Evolutionary conservation across 2,113 vertebrate species (phyloP), one percentile per base, ranked within the genome.

Genomic region (Equus przewalskii): DNA sequence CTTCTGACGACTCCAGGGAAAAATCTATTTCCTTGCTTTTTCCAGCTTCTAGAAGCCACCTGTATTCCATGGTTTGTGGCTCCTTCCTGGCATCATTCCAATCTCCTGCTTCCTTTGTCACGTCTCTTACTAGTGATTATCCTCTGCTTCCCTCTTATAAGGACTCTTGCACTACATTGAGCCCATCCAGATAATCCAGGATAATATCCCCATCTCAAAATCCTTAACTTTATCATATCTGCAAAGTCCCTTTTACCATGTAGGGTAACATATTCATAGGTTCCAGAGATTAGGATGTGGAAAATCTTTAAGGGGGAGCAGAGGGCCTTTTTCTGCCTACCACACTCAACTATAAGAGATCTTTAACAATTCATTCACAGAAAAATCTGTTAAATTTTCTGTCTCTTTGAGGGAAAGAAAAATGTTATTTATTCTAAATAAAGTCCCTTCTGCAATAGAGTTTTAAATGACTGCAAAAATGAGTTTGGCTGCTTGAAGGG

Each of bases 391-490:
- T 78, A 94, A 28, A 97, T 83, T 88, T 97, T 79, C 91, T 96
- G 21, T 96, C 86, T 96, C 78, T 72, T 96, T 96, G 58, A 64
- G 67, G 8, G 26, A 28, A 96, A 98, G 90, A 89, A 82, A 97
- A 97, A 85, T 84, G 28, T 94, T 98, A 92, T 88, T 98, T 98
- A 94, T 93, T 98, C 70, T 95, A 96, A 98, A 98, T 88, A 58
- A 97, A 97, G 54, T 15, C n/a, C 91, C 82, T 93, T 97, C 65
- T 89, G 82, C 75, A 97, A 86, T 65, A 92, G 44, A 96, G 86
- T 97, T 98, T 88, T 73, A 98, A 98, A 97, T 89, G 75, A 93
- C 67, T 94, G n/a, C 76, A 97, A 93, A 98, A 98, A 98, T 98
- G 94, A 97, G 24, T 67, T 95, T 96, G 91, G 82, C 33, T 69